Base-by-base conservation (phyloP, 2,888 invertebrate genomes). In the Urechis unicinctus region DNA sequence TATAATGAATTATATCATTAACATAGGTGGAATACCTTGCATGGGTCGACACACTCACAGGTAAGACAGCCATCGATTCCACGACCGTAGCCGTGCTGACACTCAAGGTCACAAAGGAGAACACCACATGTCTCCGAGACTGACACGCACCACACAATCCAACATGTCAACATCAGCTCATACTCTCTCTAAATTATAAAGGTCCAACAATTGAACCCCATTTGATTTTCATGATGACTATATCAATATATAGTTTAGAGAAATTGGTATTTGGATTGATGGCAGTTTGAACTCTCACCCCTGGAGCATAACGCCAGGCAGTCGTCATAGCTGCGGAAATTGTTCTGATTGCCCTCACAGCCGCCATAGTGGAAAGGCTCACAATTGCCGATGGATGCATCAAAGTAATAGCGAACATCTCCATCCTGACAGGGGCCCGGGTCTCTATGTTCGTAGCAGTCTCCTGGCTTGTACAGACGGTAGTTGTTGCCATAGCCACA, bases 321-420 rank as follows among this genome's bases (percentile, higher is more conserved):
- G 49, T 59, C 59, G 4, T 57, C 59, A 22, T 59, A 42, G 31
- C 55, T 54, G 21, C 28, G 42, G 57, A 62, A 63, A 56, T 62
- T 63, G 46, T 68, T 64, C 9, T 66, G 65, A 56, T 73, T 60
- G 17, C 60, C 73, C 5, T 63, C 61, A 60, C 75, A 75, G 56
- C 74, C 73, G n/a, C 72, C 70, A 60, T 62, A 70, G 31, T 53
- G 52, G 47, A 71, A 66, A 4, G 61, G 50, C 24, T 61, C 58
- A 57, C 73, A 74, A 50, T 67, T 63, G 31, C 61, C 61, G 3
- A 58, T 59, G 25, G 52, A 46, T 26, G 60, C 49, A 24, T 91
- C 85, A 78, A 84, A 92, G 79, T 84, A 90, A 79, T 83, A 86
- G 75, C 88, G 87, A 2, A 17, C 9, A 9, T 36, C 36, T 13